These are phyloP conservation scores for Parnassius apollo DNA, from an alignment of 2,888 invertebrate genomes.

Conservation along the genomic window DNA sequence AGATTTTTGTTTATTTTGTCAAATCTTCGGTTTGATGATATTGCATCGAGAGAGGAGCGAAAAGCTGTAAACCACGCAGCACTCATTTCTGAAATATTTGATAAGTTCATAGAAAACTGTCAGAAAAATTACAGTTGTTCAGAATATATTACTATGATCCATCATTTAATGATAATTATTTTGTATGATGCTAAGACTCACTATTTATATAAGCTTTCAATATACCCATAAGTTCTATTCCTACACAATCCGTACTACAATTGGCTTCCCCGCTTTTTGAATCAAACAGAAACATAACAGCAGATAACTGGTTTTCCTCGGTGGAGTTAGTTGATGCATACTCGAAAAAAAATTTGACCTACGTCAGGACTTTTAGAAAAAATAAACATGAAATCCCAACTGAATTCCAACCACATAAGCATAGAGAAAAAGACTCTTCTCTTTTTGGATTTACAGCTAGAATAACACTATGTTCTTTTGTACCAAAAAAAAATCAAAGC, in stretches of 20 bases:
- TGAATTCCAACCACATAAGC: background rate
- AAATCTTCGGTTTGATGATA: background rate
- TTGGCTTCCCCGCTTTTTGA: background rate
- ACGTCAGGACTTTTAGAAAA: background rate
- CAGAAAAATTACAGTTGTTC: background rate
- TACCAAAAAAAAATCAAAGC: too few species aligned
- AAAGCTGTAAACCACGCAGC: too few species aligned
- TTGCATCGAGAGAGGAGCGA: background rate
- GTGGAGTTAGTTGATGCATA: too few species aligned
- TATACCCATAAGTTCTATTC: background rate
- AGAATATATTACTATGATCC: background rate
- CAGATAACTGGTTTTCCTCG: background rate
- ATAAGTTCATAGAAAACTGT: background rate
- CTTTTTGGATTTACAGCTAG: background rate
- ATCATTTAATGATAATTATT: background rate
- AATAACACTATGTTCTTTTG: too few species aligned
- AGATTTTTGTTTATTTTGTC: background rate
- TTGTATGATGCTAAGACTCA: background rate
- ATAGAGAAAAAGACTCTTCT: background rate
- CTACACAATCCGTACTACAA: background rate
- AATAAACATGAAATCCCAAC: background rate
- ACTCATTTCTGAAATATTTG: background rate
- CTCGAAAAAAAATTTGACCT: background rate
- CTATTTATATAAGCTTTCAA: background rate
- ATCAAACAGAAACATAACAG: background rate